These are phyloP conservation scores for Onthophagus sagittarius DNA, from an alignment of 2,888 invertebrate species.

Conservation along the genomic window DNA sequence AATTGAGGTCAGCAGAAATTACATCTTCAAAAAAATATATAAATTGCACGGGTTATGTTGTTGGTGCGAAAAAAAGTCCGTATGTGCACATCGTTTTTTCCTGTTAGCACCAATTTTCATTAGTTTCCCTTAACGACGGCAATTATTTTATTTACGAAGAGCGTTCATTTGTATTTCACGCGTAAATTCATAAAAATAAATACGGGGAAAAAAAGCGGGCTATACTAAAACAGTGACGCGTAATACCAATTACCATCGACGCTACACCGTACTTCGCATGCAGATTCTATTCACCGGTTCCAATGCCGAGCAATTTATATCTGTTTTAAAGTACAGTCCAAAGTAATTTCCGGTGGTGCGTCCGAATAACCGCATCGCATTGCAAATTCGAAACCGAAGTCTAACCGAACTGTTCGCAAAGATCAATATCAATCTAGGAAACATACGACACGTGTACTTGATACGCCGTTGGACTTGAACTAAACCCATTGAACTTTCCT, in stretches of 20 bases:
- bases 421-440: not conserved
- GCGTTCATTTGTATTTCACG: not conserved
- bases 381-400: not conserved
- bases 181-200: not conserved
- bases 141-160: not conserved
- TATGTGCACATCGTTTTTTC: not conserved
- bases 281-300: not conserved
- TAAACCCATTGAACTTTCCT: not conserved
- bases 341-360: not conserved
- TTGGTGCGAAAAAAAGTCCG: not conserved
- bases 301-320: not conserved
- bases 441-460: not conserved
- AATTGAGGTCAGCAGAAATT: slow-evolving; percentile 12
- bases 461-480: not conserved
- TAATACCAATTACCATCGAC: not conserved
- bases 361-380: not conserved
- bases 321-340: not conserved
- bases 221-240: not conserved
- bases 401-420: not conserved
- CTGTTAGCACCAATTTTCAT: not conserved
- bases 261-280: not conserved
- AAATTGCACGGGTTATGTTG: not conserved
- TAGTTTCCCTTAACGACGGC: not conserved
- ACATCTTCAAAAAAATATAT: not conserved
- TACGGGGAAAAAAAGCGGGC: not conserved